A percentile compares a stretch with the other conserved stretches of the same genome.
These are phyloP conservation scores for Drosophila quadrilineata DNA, from an alignment of 1,140 invertebrate species.

Conservation along the genomic window DNA sequence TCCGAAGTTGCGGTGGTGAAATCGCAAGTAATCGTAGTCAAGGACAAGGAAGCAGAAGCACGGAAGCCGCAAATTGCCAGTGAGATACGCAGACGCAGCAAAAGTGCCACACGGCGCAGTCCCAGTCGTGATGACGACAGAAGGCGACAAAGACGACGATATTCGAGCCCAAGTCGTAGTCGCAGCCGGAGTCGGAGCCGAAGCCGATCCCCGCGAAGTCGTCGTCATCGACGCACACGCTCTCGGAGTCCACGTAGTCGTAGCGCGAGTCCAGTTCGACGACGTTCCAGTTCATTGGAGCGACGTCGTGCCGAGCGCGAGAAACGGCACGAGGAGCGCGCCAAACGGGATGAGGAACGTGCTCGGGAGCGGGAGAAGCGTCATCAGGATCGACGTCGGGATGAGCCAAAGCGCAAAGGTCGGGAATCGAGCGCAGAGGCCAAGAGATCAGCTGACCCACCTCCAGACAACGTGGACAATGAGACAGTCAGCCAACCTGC, in stretches of 20 bases:
- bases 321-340: conserved; percentile 60
- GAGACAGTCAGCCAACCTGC: conserved; percentile 63
- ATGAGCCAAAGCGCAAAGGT: background rate
- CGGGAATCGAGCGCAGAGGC: background rate
- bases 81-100: conserved; percentile 34
- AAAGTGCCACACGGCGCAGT: conserved; percentile 14
- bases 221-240: conserved; percentile 40
- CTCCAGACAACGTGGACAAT: conserved; percentile 50
- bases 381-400: conserved; percentile 28
- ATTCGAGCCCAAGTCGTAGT: background rate
- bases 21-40: background rate
- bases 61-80: conserved; percentile 13
- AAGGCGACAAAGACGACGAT: background rate
- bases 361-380: conserved; percentile 49
- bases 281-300: conserved; percentile 62
- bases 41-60: background rate
- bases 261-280: conserved; percentile 43
- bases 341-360: conserved; percentile 55
- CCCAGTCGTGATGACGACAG: conserved; percentile 17
- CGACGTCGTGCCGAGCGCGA: conserved; percentile 63
- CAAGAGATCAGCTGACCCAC: background rate
- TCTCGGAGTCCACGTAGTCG: conserved; percentile 46
- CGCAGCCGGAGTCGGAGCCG: conserved; percentile 21
- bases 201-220: conserved; percentile 43
- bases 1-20: background rate